These are phyloP conservation scores for Lepidocyrtinus sp. DNA, from an alignment of 2,888 invertebrate species.

Conservation along the genomic window DNA sequence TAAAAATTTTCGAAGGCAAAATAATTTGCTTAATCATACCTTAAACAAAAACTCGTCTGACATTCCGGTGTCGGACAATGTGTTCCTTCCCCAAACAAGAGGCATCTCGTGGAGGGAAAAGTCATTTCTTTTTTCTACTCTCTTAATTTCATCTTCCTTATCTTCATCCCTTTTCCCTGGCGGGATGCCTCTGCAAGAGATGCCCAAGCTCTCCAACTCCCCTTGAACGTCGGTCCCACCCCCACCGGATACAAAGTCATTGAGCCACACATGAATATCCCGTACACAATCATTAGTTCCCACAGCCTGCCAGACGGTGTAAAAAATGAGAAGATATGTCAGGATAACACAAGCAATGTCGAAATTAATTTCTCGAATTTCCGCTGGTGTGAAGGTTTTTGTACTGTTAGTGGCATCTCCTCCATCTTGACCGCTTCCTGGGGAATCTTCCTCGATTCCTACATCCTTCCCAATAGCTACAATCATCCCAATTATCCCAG, in stretches of 20 bases:
- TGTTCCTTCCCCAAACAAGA: background rate
- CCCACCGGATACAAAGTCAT: conserved; percentile 62
- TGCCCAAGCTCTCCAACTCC: background rate
- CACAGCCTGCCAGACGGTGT: conserved; percentile 64
- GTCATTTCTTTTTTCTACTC: background rate
- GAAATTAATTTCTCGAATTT: conserved; percentile 49
- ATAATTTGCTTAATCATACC: conserved; percentile 35
- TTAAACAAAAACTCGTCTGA: conserved; percentile 43
- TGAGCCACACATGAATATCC: conserved; percentile 64
- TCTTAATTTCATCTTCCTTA: background rate
- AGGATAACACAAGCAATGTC: conserved; percentile 45
- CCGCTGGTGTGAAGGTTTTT: conserved; percentile 23
- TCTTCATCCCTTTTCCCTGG: background rate
- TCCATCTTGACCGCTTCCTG: background rate
- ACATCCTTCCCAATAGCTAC: background rate
- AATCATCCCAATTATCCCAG: background rate
- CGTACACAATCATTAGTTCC: conserved; percentile 60
- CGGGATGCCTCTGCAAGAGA: no score
- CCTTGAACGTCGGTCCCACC: conserved; percentile 42
- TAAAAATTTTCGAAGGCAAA: conserved; percentile 1
- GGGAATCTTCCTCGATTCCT: background rate
- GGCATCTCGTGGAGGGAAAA: background rate
- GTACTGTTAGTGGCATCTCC: background rate
- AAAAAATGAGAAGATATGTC: conserved; percentile 39
- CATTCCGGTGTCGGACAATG: background rate